These are phyloP conservation scores for Noturus placidus DNA, from an alignment of 2,113 vertebrate species.

Conservation along the genomic window DNA sequence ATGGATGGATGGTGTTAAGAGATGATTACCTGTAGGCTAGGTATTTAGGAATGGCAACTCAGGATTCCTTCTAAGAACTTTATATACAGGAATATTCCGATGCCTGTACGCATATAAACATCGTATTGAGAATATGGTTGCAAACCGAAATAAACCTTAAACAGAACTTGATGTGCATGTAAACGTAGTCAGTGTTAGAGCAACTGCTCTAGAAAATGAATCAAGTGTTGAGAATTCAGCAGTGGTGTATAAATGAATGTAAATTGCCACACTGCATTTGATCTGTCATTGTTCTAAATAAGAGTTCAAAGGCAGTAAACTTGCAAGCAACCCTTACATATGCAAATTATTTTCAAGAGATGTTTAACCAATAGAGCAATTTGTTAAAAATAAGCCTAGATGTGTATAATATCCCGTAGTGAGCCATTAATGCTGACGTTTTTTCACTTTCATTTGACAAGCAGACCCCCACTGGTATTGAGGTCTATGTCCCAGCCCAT, in stretches of 20 bases:
- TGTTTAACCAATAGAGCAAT: neutral
- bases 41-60: no score
- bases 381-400: neutral
- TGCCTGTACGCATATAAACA: no score
- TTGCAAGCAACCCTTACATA: neutral
- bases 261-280: neutral
- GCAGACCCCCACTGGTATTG: neutral
- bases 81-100: no score
- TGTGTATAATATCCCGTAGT: neutral
- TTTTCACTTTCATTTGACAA: constrained; percentile 13
- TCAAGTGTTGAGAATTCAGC: neutral
- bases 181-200: neutral
- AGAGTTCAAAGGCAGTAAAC: neutral
- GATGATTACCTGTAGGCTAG: no score
- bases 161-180: no score
- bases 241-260: neutral
- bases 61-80: no score
- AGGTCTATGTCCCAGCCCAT: neutral
- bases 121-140: no score
- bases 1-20: no score
- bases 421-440: neutral
- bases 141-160: no score
- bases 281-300: neutral
- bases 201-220: neutral
- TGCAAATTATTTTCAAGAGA: no score